These are phyloP conservation scores for Neopipo cinnamomea DNA, from an alignment of 2,113 vertebrate genomes.

Conservation along the genomic window DNA sequence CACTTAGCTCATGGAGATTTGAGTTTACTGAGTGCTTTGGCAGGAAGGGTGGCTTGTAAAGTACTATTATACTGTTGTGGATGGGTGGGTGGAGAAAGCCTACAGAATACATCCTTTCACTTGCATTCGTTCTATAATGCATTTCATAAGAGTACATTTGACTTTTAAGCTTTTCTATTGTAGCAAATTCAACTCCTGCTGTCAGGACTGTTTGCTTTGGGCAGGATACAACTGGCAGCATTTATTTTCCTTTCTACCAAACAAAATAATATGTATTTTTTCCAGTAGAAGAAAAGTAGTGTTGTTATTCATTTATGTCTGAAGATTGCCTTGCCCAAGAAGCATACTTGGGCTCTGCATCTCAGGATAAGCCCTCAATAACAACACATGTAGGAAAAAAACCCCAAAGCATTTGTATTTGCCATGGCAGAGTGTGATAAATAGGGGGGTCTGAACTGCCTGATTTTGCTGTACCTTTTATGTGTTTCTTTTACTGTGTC, in stretches of 20 bases:
- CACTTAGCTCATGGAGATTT: not conserved
- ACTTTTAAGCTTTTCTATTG: conserved; percentile 44
- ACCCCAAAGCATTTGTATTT: not conserved
- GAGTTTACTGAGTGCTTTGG: not conserved
- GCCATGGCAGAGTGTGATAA: not conserved
- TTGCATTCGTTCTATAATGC: not conserved
- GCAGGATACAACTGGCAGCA: conserved; percentile 24
- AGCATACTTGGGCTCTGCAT: not conserved
- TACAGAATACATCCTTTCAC: not conserved
- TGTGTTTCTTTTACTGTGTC: not conserved
- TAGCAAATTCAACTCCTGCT: conserved; percentile 48
- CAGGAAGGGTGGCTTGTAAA: not conserved
- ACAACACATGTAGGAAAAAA: not conserved
- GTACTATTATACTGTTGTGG: not conserved
- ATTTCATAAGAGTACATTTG: conserved; percentile 21
- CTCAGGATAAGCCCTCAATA: not conserved
- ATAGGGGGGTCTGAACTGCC: not conserved
- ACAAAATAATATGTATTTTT: conserved; percentile 34
- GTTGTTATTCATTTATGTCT: not conserved
- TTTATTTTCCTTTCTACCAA: conserved; percentile 59
- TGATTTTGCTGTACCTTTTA: not conserved
- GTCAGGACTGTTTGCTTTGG: conserved; percentile 56
- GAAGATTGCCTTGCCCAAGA: not conserved
- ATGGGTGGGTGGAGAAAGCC: not conserved
- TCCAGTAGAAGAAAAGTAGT: not conserved